These are phyloP conservation scores for Rhopilema esculentum DNA, from an alignment of 30 jellyfish, hydroid and myxozoan species.

Conservation along the genomic window DNA sequence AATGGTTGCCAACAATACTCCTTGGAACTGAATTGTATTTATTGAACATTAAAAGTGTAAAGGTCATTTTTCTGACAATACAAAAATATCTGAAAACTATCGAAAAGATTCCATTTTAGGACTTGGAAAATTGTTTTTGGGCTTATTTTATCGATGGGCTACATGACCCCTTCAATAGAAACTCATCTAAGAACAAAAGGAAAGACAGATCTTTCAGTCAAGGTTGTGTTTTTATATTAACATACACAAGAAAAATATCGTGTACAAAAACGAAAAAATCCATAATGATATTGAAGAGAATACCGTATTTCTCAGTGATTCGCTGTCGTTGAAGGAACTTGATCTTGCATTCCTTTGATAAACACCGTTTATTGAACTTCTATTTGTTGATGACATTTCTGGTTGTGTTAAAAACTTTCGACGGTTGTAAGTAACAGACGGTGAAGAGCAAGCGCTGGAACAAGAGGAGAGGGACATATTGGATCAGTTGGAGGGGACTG, in stretches of 20 bases:
- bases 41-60: too few relatives aligned
- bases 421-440: conserved; percentile 45
- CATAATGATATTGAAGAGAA: background rate
- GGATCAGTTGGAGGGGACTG: background rate
- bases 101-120: too few relatives aligned
- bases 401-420: conserved; percentile 16
- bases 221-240: too few relatives aligned
- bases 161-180: too few relatives aligned
- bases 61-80: too few relatives aligned
- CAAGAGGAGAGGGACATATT: background rate
- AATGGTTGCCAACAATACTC: too few relatives aligned
- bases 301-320: conserved; percentile 40
- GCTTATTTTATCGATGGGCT: too few relatives aligned
- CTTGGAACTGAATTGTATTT: too few relatives aligned
- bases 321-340: conserved; percentile 49
- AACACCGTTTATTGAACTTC: background rate
- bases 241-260: background rate
- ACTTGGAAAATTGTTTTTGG: too few relatives aligned
- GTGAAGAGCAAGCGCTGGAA: conserved; percentile 71
- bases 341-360: conserved; percentile 32
- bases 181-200: too few relatives aligned
- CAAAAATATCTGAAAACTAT: too few relatives aligned
- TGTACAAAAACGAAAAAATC: background rate
- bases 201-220: too few relatives aligned
- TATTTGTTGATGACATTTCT: conserved; percentile 36